Base-by-base conservation (phyloP, 2,113 vertebrate species). In the Megaleporinus macrocephalus region DNA sequence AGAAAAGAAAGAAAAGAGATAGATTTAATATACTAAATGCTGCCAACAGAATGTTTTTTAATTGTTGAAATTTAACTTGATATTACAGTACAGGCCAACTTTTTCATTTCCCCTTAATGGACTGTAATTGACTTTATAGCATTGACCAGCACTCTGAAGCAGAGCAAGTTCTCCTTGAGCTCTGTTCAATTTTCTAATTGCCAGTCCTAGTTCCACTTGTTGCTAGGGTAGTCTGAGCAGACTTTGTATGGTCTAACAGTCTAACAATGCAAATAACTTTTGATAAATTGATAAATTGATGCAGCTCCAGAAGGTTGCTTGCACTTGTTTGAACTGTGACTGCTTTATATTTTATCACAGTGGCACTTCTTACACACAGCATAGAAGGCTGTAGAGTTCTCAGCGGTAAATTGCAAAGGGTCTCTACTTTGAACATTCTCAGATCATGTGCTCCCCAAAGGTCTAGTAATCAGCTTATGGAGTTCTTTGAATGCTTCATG, bases 401-500 rank as follows among this genome's bases (percentile, higher is more conserved):
- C 18, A 57, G n/a, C 51, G 26, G 49, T 53, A 49, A 69, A 44
- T 72, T 66, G 33, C 55, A 65, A 78, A 68, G 44, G 59, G 30
- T 71, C n/a, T 44, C 49, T 36, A 73, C 62, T 83, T 80, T 83
- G 77, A 85, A 73, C 75, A 79, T 82, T 86, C 69, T 73, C 63
- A 30, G 78, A 84, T 89, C 85, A 90, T 90, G 86, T 86, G 87
- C 84, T 85, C 47, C 22, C 27, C 62, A 70, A 73, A 73, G 66
- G 55, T 66, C 72, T 30, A 75, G 53, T 88, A 89, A 90, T 86
- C 83, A 81, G 86, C 85, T 88, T 90, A 89, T 49, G 44, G 53
- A 86, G 86, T 87, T 87, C 89, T 61, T 73, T 69, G 72, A 83
- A 86, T 87, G 77, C 83, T 89, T 83, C 75, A 76, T 80, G 85